Evolutionary conservation across 2,888 invertebrate species (phyloP).

Genomic region (Mesochorus sp.): DNA sequence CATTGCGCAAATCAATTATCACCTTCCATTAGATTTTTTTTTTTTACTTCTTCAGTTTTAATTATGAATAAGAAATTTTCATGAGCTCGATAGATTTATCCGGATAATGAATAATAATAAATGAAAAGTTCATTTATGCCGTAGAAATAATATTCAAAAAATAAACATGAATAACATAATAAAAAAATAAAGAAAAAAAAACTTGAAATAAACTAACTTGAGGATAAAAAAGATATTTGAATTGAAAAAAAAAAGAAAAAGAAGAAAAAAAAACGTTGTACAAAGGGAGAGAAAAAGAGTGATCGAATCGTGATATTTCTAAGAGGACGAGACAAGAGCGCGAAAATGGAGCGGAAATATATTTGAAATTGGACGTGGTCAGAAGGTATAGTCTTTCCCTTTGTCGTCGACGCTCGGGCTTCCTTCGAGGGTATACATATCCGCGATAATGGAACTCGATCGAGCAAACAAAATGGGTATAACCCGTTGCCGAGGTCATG

Average conservation of each 20-base stretch:
- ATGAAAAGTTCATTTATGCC: no score
- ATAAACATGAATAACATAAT: no score
- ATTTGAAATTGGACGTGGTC: slow-evolving; percentile 33
- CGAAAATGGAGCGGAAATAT: slow-evolving; percentile 23
- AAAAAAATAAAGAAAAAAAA: no score
- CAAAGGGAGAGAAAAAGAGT: no score
- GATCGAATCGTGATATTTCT: no score
- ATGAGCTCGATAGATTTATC: no score
- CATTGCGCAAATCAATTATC: neutral
- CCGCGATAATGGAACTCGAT: slow-evolving; percentile 47
- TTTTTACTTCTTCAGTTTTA: neutral
- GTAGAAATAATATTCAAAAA: no score
- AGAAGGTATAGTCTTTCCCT: neutral
- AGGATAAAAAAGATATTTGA: no score
- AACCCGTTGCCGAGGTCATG: neutral
- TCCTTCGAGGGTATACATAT: neutral
- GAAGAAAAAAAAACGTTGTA: neutral
- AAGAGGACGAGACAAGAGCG: neutral
- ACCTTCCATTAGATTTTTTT: neutral
- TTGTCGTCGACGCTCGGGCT: neutral
- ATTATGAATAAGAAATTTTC: neutral
- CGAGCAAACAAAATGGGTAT: slow-evolving; percentile 23
- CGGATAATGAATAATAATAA: no score
- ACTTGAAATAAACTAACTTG: no score
- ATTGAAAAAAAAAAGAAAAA: neutral